Evolutionary conservation across 92 coral and sea anemone genomes (phyloP), one percentile per base, ranked within the genome.

Genomic region (Porites rus): DNA sequence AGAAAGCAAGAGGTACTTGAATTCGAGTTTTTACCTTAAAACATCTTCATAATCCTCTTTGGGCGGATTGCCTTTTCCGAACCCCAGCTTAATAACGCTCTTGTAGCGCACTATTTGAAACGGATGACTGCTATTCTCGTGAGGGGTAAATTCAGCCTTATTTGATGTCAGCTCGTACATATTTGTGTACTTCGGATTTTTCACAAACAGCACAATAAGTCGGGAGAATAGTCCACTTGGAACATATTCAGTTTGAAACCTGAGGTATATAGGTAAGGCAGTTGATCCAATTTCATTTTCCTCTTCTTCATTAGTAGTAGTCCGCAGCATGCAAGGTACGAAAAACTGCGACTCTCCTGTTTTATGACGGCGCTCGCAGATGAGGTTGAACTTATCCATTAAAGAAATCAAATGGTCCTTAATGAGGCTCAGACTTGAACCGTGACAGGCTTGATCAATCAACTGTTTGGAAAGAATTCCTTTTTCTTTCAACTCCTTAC

Each of bases 361-460:
- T 38, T 14, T 72, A 9, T 11, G 4, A 1, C 56, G n/a, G 4
- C 46, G 38, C 18, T 72, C 76, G 38, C 76, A 72, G n/a, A 72
- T 51, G n/a, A 72, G 76, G 76, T 72, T 72, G 56, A 72, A 72
- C 17, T 38, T 72, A 54, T 72, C 51, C 76, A 72, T 72, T 11
- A 72, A 13, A 51, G 22, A 9, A 72, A 72, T 54, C 58, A 72
- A 14, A 12, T 24, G 13, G 20, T 18, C 11, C 22, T 72, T 72
- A 11, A 73, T 51, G 24, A 8, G 28, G 0, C 8, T 13, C 53
- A 73, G 7, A 3, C 12, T 19, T 53, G 16, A 9, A 38, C 2
- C 8, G 14, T 1, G 25, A 18, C 61, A 73, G 18, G 77, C 6
- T 21, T 51, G 12, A 73, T 73, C 77, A 10, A 73, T 11, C 18